phyloP scores from a whole-genome alignment of 2,888 invertebrate genomes.

The Tipula vernalis region DNA sequence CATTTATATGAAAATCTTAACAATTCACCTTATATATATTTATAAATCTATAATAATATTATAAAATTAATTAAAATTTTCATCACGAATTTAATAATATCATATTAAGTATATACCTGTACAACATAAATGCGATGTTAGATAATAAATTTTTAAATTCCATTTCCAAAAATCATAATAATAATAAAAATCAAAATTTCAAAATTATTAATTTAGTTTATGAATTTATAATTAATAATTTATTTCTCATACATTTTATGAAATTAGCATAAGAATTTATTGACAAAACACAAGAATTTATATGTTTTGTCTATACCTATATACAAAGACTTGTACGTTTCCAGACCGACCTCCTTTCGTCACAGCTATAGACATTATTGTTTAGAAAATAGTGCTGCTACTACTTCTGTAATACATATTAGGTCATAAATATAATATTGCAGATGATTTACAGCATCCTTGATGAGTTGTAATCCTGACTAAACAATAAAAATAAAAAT shows the following conservation, averaged over 20 bases:
- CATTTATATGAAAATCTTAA: neutral
- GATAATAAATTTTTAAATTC: neutral
- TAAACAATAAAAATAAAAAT: neutral
- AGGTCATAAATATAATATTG: neutral
- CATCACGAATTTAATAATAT: neutral
- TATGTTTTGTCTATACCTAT: neutral
- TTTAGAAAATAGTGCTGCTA: neutral
- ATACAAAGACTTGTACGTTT: neutral
- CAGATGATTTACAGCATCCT: neutral
- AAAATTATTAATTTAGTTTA: neutral
- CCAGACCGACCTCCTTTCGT: neutral
- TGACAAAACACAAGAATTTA: neutral
- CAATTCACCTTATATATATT: neutral
- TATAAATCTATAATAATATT: neutral
- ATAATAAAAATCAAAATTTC: neutral
- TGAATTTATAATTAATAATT: constrained; percentile 4
- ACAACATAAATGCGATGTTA: neutral
- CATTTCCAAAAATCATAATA: neutral
- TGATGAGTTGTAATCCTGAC: neutral
- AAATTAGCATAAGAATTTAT: neutral
- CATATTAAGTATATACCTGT: neutral
- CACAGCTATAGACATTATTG: neutral
- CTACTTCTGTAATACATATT: neutral
- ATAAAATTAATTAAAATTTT: neutral
- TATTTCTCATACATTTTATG: neutral